Conservation (phyloP, 2,797 vertebrate species). For the Cuniculus paca region DNA sequence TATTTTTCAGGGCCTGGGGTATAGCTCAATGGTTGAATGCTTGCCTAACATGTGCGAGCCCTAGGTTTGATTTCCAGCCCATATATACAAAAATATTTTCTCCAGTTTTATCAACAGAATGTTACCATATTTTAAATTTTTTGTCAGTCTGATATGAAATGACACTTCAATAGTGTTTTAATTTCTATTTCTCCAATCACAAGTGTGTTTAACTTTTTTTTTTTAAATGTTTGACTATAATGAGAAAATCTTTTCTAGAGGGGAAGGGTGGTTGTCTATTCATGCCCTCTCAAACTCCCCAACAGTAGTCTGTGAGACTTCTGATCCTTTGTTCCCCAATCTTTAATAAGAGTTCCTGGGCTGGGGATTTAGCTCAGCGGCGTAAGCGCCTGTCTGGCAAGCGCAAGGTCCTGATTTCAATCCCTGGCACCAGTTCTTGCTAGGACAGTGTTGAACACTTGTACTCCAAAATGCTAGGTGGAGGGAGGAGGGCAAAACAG, state of each 20-base stretch:
- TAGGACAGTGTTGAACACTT: background rate
- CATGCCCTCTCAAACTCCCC: no score
- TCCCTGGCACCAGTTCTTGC: no score
- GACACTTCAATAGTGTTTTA: background rate
- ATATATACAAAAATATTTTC: background rate
- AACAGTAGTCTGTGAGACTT: background rate
- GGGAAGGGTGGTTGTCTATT: background rate
- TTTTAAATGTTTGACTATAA: background rate
- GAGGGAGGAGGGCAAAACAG: no score
- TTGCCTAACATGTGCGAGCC: background rate
- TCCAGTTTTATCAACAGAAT: background rate
- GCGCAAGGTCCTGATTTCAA: no score
- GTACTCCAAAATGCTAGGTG: background rate
- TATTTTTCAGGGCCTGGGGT: background rate
- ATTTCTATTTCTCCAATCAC: background rate
- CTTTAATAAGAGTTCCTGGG: background rate
- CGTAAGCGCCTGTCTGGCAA: no score
- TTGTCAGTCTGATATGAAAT: constrained; percentile 8
- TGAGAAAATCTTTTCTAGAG: background rate
- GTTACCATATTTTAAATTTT: background rate
- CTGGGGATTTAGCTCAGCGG: no score
- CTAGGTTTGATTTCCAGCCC: background rate
- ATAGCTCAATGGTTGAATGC: background rate
- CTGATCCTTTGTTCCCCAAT: background rate
- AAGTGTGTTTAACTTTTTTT: background rate